Conservation (phyloP, 2,888 invertebrate genomes). For the Conomelus anceps region DNA sequence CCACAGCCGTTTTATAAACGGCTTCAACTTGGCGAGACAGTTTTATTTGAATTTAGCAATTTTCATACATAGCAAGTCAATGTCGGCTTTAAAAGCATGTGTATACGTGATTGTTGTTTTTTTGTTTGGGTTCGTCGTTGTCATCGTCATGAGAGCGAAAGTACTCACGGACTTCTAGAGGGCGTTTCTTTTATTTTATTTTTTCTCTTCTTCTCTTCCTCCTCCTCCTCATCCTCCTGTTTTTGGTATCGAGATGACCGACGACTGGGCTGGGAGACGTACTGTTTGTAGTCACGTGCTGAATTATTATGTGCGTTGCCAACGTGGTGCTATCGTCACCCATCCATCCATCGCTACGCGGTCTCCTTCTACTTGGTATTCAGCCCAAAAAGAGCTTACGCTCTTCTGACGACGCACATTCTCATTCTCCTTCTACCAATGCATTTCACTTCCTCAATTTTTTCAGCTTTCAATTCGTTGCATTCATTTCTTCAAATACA, state of each 20-base stretch:
- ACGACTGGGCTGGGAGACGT: neutral
- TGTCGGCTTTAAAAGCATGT: neutral
- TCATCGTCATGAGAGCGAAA: neutral
- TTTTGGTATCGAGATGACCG: neutral
- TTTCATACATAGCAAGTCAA: neutral
- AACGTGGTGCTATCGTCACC: neutral
- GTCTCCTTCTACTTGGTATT: neutral
- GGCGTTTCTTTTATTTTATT: neutral
- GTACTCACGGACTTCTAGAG: neutral
- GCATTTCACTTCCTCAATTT: neutral
- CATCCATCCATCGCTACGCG: neutral
- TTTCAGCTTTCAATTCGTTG: neutral
- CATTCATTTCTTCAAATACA: neutral
- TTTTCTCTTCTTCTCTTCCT: neutral
- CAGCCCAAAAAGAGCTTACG: neutral
- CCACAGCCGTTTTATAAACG: neutral
- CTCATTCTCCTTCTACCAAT: neutral
- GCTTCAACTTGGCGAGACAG: neutral
- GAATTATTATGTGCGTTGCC: neutral
- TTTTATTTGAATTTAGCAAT: neutral
- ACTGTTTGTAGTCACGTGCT: neutral
- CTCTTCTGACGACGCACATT: neutral
- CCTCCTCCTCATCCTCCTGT: neutral
- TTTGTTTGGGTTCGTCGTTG: neutral
- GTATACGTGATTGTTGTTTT: neutral